Base-by-base conservation (phyloP, 2,113 vertebrate genomes). In the Noctilio leporinus region DNA sequence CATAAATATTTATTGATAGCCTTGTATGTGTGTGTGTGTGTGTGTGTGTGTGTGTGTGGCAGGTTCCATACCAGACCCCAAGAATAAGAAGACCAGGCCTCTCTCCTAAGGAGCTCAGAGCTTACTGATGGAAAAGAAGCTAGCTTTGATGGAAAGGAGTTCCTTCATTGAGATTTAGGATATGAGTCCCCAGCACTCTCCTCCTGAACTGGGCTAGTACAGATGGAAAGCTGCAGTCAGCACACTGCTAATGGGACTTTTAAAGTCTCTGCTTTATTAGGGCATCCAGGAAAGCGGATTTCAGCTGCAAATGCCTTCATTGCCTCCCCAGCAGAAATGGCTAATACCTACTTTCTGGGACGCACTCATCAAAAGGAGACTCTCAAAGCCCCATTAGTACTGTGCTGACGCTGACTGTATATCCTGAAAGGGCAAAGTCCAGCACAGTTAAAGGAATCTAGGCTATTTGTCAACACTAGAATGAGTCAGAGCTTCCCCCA, bases 241-340 rank as follows among this genome's bases (percentile, higher is more conserved):
- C 93, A 62, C 67, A 0, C 30, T 30, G 64, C 83, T 65, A 91
- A 96, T 62, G 86, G 81, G 86, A 92, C 83, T 93, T 65, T 80
- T 24, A 92, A 82, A 92, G 33, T 28, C 2, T 53, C 69, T 3
- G 91, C 97, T 76, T 2, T 95, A 40, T 73, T 96, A 90, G 72
- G 91, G 90, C 70, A n/a, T 35, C 97, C 95, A 4, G 43, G 95
- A 95, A 95, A 82, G 72, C 22, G 86, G 89, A 7, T 88, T 97
- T 92, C 96, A 78, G 87, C 67, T 81, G 38, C 97, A 97, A 97
- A 96, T 96, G 97, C 97, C 97, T 96, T 97, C 97, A 96, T 97
- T 97, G 97, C 97, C 97, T 97, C 96, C 94, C 97, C 33, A 49
- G 95, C 16, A 89, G 96, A 69, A 49, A 86, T 51, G 93, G 94